Evolutionary conservation across 2,113 vertebrate species (phyloP).

Genomic region (Actinemys pallida): DNA sequence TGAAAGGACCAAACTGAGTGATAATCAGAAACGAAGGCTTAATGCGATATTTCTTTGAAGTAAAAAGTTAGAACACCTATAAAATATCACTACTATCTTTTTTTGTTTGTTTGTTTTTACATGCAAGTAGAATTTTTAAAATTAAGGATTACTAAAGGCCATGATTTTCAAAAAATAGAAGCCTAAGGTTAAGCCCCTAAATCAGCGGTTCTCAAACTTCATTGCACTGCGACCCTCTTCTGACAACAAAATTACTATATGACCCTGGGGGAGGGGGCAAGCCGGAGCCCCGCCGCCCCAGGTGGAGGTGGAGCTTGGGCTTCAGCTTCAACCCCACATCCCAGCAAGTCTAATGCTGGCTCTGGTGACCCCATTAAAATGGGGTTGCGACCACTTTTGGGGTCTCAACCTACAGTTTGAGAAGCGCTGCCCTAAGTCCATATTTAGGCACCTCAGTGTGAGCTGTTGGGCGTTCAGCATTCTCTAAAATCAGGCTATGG

Average conservation of each 20-base stretch:
- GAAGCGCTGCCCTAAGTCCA: background rate
- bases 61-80: background rate
- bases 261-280: too few relatives aligned
- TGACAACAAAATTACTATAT: too few relatives aligned
- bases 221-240: too few relatives aligned
- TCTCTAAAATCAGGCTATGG: background rate
- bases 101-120: background rate
- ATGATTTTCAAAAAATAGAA: background rate
- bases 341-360: too few relatives aligned
- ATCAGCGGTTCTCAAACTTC: too few relatives aligned
- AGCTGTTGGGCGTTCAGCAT: accelerated
- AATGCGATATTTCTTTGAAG: background rate
- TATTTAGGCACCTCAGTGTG: background rate
- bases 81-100: background rate
- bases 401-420: too few relatives aligned
- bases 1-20: background rate
- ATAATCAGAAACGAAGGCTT: background rate
- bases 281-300: too few relatives aligned
- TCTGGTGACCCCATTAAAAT: too few relatives aligned
- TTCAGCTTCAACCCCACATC: too few relatives aligned
- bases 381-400: too few relatives aligned
- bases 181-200: background rate
- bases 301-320: too few relatives aligned
- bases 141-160: background rate
- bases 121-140: background rate